Percentiles rank a stretch among this genome's conserved stretches.
phyloP scores from a whole-genome alignment of 1,140 invertebrate genomes.

The Leptonema lineaticorne region DNA sequence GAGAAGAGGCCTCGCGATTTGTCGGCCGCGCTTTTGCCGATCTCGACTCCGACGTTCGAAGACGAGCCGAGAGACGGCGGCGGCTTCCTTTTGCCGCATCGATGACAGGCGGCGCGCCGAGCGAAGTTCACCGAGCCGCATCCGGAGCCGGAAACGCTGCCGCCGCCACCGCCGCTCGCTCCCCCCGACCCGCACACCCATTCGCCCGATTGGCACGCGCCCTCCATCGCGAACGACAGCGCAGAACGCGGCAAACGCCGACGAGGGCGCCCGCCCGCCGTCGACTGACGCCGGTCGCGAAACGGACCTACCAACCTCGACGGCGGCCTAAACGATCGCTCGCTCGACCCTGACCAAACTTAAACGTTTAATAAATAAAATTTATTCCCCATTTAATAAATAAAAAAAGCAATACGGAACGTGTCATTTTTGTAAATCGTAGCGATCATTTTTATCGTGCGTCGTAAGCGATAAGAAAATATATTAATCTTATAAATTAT shows the following conservation, averaged over 20 bases:
- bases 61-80: slow-evolving; percentile 30
- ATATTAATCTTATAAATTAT: too few relatives aligned
- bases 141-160: slow-evolving; percentile 54
- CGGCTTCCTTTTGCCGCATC: slow-evolving; percentile 70
- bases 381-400: too few relatives aligned
- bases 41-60: slow-evolving; percentile 66
- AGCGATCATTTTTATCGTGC: too few relatives aligned
- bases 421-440: too few relatives aligned
- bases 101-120: slow-evolving; percentile 85
- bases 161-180: slow-evolving; percentile 45
- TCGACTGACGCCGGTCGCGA: neutral
- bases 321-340: neutral
- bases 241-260: neutral
- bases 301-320: neutral
- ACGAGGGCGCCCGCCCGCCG: neutral
- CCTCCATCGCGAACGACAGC: slow-evolving; percentile 27
- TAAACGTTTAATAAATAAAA: too few relatives aligned
- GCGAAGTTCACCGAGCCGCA: slow-evolving; percentile 96
- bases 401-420: too few relatives aligned
- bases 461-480: too few relatives aligned
- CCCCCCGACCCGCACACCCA: slow-evolving; percentile 62
- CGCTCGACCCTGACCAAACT: neutral
- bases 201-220: slow-evolving; percentile 50
- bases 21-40: slow-evolving; percentile 96
- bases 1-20: slow-evolving; percentile 97